phyloP scores from a whole-genome alignment of 2,113 vertebrate species.

The Plectropomus leopardus region DNA sequence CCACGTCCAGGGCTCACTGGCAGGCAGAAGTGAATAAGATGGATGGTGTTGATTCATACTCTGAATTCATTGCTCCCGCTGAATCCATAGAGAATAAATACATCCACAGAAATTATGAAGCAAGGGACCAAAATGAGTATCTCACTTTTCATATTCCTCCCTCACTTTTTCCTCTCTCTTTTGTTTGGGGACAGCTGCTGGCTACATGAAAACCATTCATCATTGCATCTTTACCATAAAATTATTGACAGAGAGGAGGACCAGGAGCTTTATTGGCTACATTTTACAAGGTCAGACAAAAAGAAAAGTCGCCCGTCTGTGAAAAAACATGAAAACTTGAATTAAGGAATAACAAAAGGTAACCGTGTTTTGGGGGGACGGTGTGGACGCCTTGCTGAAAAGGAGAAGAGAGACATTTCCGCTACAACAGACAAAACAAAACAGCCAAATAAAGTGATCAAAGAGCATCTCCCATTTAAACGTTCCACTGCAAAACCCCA shows the following conservation, averaged over 20 bases:
- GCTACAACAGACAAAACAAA: constrained; percentile 24
- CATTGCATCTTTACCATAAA: constrained; percentile 79
- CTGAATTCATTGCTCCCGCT: constrained; percentile 77
- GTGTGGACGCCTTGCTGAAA: background rate
- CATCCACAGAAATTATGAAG: constrained; percentile 79
- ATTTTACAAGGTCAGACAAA: constrained; percentile 60
- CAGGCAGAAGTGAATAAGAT: constrained; percentile 80
- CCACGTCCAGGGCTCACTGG: constrained; percentile 58
- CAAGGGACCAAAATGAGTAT: constrained; percentile 78
- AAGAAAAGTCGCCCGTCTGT: constrained; percentile 56
- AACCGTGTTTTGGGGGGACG: background rate
- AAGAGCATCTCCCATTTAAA: constrained; percentile 69
- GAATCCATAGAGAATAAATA: constrained; percentile 82
- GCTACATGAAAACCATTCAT: constrained; percentile 83
- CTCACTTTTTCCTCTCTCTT: constrained; percentile 54
- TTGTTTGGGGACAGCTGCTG: constrained; percentile 66
- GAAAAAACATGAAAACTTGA: constrained; percentile 46
- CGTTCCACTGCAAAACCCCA: constrained; percentile 67
- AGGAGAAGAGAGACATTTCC: constrained; percentile 33
- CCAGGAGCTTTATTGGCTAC: constrained; percentile 63
- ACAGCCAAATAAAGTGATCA: constrained; percentile 76
- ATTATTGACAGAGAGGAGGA: constrained; percentile 74
- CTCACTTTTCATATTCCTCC: constrained; percentile 79
- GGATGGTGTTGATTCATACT: constrained; percentile 82
- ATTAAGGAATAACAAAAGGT: constrained; percentile 5